These are phyloP conservation scores for Alviniconcha marisindica DNA, from an alignment of 1,140 invertebrate genomes.

Conservation along the genomic window DNA sequence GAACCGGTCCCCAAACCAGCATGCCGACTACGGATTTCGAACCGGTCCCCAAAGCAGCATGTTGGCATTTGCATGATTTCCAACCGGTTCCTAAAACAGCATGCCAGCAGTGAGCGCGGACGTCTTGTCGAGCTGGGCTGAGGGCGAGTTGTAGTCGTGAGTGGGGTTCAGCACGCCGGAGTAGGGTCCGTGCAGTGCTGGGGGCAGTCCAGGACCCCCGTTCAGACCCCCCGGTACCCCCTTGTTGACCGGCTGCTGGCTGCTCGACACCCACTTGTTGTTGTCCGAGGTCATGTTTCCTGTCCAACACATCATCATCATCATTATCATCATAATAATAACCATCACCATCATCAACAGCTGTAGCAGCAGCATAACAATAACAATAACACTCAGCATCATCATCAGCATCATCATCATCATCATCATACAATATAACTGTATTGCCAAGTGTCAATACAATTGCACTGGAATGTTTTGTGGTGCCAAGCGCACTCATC, in stretches of 20 bases:
- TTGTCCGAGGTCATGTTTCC: background rate
- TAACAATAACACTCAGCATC: too few species aligned
- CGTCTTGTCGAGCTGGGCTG: slow-evolving; percentile 46
- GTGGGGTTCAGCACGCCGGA: slow-evolving; percentile 42
- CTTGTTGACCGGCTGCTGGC: background rate
- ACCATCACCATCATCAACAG: too few species aligned
- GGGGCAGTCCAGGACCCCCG: slow-evolving; percentile 37
- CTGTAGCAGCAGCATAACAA: too few species aligned
- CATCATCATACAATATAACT: too few species aligned
- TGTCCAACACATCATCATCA: background rate
- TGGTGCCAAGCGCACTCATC: too few species aligned
- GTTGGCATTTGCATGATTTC: background rate
- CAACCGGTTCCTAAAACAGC: slow-evolving; percentile 40
- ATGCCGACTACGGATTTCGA: background rate
- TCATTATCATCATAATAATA: too few species aligned
- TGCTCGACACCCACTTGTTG: slow-evolving; percentile 15
- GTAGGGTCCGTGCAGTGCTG: slow-evolving; percentile 53
- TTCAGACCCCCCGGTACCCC: background rate
- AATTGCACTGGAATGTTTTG: too few species aligned
- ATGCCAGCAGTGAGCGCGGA: slow-evolving; percentile 43
- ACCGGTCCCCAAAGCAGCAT: background rate
- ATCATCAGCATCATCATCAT: too few species aligned
- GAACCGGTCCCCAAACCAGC: background rate
- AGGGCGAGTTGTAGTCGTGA: slow-evolving; percentile 36
- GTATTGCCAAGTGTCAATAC: too few species aligned